These are phyloP conservation scores for Orestias chungarensis DNA, from an alignment of 2,797 vertebrate genomes.

Conservation along the genomic window DNA sequence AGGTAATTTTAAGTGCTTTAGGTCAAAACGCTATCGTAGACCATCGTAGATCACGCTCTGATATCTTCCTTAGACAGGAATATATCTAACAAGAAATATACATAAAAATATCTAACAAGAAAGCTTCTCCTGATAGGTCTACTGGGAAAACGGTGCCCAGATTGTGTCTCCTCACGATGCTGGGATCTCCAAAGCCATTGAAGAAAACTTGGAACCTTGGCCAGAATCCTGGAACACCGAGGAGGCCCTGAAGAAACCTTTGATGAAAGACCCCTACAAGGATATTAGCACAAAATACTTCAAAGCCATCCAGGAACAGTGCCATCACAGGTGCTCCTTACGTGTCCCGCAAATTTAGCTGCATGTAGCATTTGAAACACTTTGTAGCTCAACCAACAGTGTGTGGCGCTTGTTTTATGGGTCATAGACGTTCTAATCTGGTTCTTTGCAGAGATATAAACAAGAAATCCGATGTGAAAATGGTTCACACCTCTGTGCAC, in stretches of 20 bases:
- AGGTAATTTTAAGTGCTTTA: slow-evolving; percentile 87
- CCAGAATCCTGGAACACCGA: slow-evolving; percentile 88
- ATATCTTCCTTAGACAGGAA: not conserved
- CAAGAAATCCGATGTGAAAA: slow-evolving; percentile 86
- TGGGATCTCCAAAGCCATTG: slow-evolving; percentile 89
- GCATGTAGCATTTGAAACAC: not conserved
- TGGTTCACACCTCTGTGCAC: slow-evolving; percentile 97
- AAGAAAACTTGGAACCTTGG: slow-evolving; percentile 93
- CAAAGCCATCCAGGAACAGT: slow-evolving; percentile 89
- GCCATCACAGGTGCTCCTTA: slow-evolving; percentile 89
- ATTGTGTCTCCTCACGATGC: slow-evolving; percentile 93
- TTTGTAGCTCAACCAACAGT: not conserved
- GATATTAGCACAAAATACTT: slow-evolving; percentile 86
- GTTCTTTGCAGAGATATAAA: slow-evolving; percentile 84
- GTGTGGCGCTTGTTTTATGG: not conserved
- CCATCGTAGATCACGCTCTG: not conserved
- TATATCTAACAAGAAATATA: not conserved
- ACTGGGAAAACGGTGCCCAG: slow-evolving; percentile 97
- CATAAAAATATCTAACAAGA: not conserved
- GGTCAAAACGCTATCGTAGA: not conserved
- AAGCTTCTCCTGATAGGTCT: slow-evolving; percentile 82
- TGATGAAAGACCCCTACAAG: slow-evolving; percentile 87
- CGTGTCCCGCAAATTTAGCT: not conserved
- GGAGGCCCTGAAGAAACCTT: slow-evolving; percentile 78
- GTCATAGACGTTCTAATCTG: not conserved